A percentile compares a stretch with the other conserved stretches of the same genome.
Evolutionary conservation across 1,140 invertebrate genomes (phyloP).

Genomic region (Hesperophylax magnus): DNA sequence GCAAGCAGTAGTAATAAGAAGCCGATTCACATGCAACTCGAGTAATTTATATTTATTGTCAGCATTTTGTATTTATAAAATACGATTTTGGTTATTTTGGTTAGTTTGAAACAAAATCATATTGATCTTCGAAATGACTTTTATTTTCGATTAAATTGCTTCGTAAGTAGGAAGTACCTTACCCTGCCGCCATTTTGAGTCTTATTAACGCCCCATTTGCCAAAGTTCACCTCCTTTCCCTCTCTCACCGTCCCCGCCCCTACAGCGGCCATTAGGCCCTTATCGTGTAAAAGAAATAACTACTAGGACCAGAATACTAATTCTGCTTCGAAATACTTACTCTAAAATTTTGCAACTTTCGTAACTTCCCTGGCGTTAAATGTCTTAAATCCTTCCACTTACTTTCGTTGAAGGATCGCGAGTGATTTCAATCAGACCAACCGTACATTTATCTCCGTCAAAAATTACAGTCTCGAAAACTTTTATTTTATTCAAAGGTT

Average conservation of each 20-base stretch:
- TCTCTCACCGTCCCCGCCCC: conserved; percentile 16
- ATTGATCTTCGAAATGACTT: conserved; percentile 2
- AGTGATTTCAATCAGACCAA: conserved; percentile 37
- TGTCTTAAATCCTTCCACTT: conserved; percentile 40
- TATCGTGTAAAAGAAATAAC: conserved; percentile 54
- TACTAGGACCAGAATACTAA: conserved; percentile 43
- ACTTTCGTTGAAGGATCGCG: conserved; percentile 26
- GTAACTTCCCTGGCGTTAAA: conserved; percentile 20
- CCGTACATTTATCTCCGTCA: conserved; percentile 36
- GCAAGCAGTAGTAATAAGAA: too few species aligned
- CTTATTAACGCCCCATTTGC: conserved; percentile 55
- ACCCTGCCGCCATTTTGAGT: conserved; percentile 23
- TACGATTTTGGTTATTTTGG: too few species aligned
- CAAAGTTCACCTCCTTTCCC: conserved; percentile 39
- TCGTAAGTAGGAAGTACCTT: background rate
- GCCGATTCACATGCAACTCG: too few species aligned
- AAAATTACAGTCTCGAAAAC: conserved; percentile 26
- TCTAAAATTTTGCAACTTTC: conserved; percentile 36
- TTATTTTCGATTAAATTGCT: conserved; percentile 33
- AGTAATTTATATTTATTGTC: too few species aligned
- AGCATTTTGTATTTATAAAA: too few species aligned
- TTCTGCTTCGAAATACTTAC: conserved; percentile 39
- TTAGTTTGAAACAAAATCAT: background rate
- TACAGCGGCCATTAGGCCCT: conserved; percentile 48
- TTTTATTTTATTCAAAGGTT: conserved; percentile 27